These are phyloP conservation scores for Silvanus unidentatus DNA, from an alignment of 2,888 invertebrate genomes.

Conservation along the genomic window DNA sequence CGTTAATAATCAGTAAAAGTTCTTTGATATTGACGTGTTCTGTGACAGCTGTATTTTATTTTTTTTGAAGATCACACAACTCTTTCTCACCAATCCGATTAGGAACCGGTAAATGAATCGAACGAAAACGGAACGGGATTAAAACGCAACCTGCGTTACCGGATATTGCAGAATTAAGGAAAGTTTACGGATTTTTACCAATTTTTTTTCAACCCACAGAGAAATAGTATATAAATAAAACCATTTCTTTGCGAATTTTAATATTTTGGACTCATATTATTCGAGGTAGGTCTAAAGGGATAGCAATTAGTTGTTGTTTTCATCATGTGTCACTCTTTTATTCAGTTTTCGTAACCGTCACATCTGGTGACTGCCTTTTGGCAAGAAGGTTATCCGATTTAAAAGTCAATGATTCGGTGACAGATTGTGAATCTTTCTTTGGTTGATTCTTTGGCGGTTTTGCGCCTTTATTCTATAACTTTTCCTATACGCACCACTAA, in stretches of 20 bases:
- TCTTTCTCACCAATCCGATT: slow-evolving; percentile 28
- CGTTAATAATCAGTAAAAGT: slow-evolving; percentile 17
- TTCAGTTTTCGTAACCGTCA: slow-evolving; percentile 8
- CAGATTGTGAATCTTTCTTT: slow-evolving; percentile 20
- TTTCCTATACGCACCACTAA: not conserved
- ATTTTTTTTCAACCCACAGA: too few species aligned
- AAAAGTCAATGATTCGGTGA: slow-evolving; percentile 32
- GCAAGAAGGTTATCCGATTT: slow-evolving; percentile 27
- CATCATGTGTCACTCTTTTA: not conserved
- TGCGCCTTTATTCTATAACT: not conserved
- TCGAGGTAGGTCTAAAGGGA: too few species aligned
- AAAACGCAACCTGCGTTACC: slow-evolving; percentile 29
- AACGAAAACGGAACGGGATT: slow-evolving; percentile 30
- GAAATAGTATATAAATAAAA: too few species aligned
- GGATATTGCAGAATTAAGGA: slow-evolving; percentile 31
- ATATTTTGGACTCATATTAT: too few species aligned
- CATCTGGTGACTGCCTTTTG: slow-evolving; percentile 10
- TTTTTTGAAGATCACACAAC: slow-evolving; percentile 25
- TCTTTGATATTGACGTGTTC: slow-evolving; percentile 20
- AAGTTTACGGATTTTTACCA: not conserved
- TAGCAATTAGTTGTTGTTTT: slow-evolving; percentile 7
- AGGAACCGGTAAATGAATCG: slow-evolving; percentile 34
- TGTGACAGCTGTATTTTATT: slow-evolving; percentile 26
- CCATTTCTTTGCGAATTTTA: too few species aligned
- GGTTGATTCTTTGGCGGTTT: not conserved